phyloP scores from a whole-genome alignment of 2,888 invertebrate genomes.

The Hydropsyche betteni region DNA sequence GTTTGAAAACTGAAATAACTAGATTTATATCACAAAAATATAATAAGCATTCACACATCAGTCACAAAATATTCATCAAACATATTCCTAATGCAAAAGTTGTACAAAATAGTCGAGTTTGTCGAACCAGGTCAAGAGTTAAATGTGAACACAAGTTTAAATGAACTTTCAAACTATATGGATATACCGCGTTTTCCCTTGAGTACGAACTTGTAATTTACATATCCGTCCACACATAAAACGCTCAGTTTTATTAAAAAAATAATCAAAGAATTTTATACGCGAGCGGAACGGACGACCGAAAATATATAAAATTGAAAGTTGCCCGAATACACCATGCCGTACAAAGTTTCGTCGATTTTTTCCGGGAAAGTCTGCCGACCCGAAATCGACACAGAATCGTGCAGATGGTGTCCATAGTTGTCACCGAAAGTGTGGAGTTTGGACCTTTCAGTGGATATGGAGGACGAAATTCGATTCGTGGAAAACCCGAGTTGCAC shows the following conservation, averaged over 20 bases:
- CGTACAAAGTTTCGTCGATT: slow-evolving; percentile 10
- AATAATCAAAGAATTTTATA: not conserved
- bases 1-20: too few relatives aligned
- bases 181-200: not conserved
- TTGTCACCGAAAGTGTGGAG: slow-evolving; percentile 10
- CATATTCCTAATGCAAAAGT: slow-evolving; percentile 3
- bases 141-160: slow-evolving; percentile 28
- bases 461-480: too few relatives aligned
- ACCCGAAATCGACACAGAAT: slow-evolving; percentile 1
- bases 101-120: not conserved
- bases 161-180: slow-evolving; percentile 26
- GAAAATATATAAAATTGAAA: slow-evolving; percentile 17
- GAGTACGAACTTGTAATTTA: not conserved
- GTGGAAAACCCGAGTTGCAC: too few relatives aligned
- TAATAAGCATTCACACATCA: not conserved
- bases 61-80: slow-evolving; percentile 1
- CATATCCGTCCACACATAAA: not conserved
- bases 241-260: slow-evolving; percentile 5
- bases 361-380: not conserved
- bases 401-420: slow-evolving; percentile 26
- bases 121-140: slow-evolving; percentile 18
- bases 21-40: not conserved
- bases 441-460: not conserved
- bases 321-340: not conserved
- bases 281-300: not conserved